Evolutionary conservation across 2,797 vertebrate species (phyloP), one percentile per base, ranked within the genome.

Genomic region (Euthynnus affinis): DNA sequence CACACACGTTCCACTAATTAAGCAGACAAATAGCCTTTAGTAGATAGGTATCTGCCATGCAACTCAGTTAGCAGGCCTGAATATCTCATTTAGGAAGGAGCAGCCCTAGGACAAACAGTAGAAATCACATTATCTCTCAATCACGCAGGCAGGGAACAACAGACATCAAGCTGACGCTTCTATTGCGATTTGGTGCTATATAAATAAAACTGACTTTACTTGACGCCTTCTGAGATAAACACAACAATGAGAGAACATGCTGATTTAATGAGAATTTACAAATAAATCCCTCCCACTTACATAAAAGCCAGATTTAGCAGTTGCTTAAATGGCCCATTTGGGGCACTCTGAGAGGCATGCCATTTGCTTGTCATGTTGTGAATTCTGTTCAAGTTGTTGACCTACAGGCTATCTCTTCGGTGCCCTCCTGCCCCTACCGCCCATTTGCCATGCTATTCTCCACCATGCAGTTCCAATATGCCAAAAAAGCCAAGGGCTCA

Each of bases 71-170:
- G 79, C 67, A 3, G 74, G 64, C 86, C 87, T 86, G 78, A 89
- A 86, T 71, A 70, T 81, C 69, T 88, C 87, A 86, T 92, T 92
- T 80, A 87, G 81, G 63, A 85, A 71, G 79, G 62, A 88, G 82
- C 91, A 82, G 89, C 87, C 89, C 69, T 52, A 74, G 89, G 89
- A 91, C 83, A 89, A 74, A 82, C 80, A 82, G 84, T 72, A 85
- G 76, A 89, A 92, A 92, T 91, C 85, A 76, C 84, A 92, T 93
- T 89, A 92, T 89, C 85, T 82, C 83, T 88, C 87, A 65, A 88
- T 90, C 90, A 85, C 67, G 72, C 80, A 74, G 80, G 76, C 73
- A 6, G 71, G 46, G 65, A 86, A 70, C 72, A 83, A 74, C 85
- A 85, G 78, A 74, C 77, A 56, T 72, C 71, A 74, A 71, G 79